Evolutionary conservation across 2,113 vertebrate species (phyloP).

Genomic region (Istiophorus platypterus): DNA sequence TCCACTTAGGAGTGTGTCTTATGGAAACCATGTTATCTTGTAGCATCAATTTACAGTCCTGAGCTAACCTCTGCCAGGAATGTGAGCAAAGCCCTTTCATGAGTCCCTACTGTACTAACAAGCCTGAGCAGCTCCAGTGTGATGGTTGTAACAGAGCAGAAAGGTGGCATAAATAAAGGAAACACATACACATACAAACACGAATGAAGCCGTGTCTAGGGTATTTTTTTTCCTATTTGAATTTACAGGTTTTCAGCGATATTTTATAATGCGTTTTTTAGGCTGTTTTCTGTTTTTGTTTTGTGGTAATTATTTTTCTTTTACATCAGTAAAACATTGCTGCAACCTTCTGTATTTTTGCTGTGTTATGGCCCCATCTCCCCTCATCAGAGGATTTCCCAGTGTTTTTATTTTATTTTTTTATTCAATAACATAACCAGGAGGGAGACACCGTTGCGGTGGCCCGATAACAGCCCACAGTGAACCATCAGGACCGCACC

Average conservation of each 20-base stretch:
- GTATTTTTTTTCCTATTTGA: neutral
- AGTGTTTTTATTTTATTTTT: too few species aligned
- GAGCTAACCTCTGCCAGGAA: constrained; percentile 52
- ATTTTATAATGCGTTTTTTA: neutral
- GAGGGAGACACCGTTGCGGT: constrained; percentile 9
- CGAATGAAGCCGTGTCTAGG: neutral
- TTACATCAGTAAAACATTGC: neutral
- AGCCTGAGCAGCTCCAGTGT: constrained; percentile 6
- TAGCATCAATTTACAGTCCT: constrained; percentile 55
- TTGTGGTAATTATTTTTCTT: neutral
- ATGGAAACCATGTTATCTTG: constrained; percentile 39
- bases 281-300: neutral
- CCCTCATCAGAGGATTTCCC: neutral
- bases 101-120: constrained; percentile 43
- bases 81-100: constrained; percentile 35
- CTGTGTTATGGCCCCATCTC: too few species aligned
- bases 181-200: constrained; percentile 14
- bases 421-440: too few species aligned
- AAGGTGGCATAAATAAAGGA: neutral
- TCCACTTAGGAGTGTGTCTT: constrained; percentile 22
- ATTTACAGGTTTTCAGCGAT: neutral
- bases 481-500: constrained; percentile 25
- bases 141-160: constrained; percentile 24
- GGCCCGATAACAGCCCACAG: constrained; percentile 27
- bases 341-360: neutral